Conservation (phyloP, 2,113 vertebrate genomes). For the Laticauda laticaudata region DNA sequence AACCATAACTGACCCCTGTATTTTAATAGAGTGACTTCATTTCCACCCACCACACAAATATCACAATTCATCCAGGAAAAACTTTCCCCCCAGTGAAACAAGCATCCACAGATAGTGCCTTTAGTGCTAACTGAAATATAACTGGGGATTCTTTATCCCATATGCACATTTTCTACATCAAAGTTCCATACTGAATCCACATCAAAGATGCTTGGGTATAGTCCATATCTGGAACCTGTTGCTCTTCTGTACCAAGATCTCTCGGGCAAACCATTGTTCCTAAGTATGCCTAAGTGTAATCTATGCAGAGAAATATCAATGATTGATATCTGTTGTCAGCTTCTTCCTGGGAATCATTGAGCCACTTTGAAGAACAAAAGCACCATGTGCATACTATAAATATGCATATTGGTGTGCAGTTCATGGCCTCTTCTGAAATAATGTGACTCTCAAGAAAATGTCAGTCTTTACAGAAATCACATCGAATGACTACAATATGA, state of each 20-base stretch:
- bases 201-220: background rate
- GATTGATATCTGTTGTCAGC: background rate
- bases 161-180: background rate
- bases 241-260: background rate
- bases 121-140: background rate
- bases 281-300: background rate
- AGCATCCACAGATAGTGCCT: background rate
- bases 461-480: background rate
- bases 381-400: background rate
- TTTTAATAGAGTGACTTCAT: background rate
- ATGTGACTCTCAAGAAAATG: background rate
- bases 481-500: background rate
- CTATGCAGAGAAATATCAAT: background rate
- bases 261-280: background rate
- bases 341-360: background rate
- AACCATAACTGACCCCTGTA: background rate
- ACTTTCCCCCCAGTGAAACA: background rate
- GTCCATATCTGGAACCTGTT: background rate
- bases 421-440: background rate
- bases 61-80: background rate
- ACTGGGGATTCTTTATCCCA: background rate
- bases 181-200: background rate
- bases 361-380: constrained; percentile 3
- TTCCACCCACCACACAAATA: background rate
- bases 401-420: background rate